Evolutionary conservation across 2,797 vertebrate genomes (phyloP).

Genomic region (Dipus sagitta): DNA sequence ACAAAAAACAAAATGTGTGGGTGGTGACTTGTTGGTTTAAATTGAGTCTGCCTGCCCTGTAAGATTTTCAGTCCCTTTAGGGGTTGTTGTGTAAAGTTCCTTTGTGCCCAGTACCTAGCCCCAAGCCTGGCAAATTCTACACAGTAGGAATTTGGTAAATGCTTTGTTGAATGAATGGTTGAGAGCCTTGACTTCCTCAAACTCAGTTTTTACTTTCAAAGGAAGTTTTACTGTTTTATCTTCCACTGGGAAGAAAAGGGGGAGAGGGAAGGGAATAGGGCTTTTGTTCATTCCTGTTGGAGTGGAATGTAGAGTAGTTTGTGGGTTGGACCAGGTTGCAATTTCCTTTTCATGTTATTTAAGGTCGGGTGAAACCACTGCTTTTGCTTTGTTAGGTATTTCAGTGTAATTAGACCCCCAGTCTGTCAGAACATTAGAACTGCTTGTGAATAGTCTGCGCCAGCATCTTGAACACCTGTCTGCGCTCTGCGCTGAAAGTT

Average conservation of each 20-base stretch:
- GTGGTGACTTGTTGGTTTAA: not conserved
- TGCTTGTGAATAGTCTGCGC: not conserved
- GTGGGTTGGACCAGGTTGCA: too few species aligned
- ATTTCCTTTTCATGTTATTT: not conserved
- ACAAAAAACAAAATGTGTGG: too few species aligned
- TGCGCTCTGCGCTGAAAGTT: not conserved
- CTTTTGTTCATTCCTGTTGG: not conserved
- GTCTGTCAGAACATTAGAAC: not conserved
- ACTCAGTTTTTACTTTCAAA: constrained; percentile 18
- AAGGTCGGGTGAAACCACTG: not conserved
- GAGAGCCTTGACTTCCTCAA: not conserved
- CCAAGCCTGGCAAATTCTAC: not conserved
- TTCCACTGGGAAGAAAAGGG: not conserved
- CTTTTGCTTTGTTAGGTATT: constrained; percentile 32
- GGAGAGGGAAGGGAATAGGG: not conserved
- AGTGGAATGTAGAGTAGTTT: not conserved
- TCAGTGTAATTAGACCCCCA: not conserved
- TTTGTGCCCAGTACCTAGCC: not conserved
- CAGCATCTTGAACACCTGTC: not conserved
- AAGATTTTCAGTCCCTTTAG: not conserved
- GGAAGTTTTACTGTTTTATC: not conserved
- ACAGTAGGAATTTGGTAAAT: not conserved
- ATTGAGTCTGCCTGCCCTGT: not conserved
- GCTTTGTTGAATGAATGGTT: not conserved
- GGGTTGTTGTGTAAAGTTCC: not conserved